These are phyloP conservation scores for Furnarius figulus DNA, from an alignment of 2,113 vertebrate genomes.

Conservation along the genomic window DNA sequence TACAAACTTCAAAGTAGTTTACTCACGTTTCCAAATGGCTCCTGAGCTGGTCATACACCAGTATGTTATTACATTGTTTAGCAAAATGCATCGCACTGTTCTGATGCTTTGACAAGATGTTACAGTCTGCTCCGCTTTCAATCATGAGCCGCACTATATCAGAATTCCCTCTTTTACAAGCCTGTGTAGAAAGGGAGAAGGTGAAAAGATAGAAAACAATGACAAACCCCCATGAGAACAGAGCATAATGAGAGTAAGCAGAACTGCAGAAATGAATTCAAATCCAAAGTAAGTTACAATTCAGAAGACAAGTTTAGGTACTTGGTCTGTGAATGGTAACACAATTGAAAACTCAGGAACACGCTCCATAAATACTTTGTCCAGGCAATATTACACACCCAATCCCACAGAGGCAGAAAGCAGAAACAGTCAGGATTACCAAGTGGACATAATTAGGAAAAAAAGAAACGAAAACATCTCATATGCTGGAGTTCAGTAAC, in stretches of 20 bases:
- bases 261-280: neutral
- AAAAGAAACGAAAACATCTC: neutral
- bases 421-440: neutral
- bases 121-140: slow-evolving; percentile 94
- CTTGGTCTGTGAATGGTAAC: neutral
- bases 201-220: neutral
- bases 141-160: slow-evolving; percentile 94
- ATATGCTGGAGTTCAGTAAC: neutral
- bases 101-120: slow-evolving; percentile 92
- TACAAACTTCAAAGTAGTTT: neutral
- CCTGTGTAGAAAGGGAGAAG: slow-evolving; percentile 70
- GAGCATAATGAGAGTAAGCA: neutral
- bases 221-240: neutral
- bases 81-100: slow-evolving; percentile 89
- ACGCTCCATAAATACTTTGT: neutral
- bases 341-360: neutral
- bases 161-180: slow-evolving; percentile 92
- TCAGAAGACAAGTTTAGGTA: neutral
- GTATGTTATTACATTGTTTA: slow-evolving; percentile 87
- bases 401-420: neutral
- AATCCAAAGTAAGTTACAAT: neutral
- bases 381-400: neutral
- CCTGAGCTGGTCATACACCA: slow-evolving; percentile 89
- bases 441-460: neutral
- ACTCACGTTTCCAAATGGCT: slow-evolving; percentile 90